Evolutionary conservation across 2,888 invertebrate genomes (phyloP), one percentile per base, ranked within the genome.

Genomic region (Drosophila niveifrons): DNA sequence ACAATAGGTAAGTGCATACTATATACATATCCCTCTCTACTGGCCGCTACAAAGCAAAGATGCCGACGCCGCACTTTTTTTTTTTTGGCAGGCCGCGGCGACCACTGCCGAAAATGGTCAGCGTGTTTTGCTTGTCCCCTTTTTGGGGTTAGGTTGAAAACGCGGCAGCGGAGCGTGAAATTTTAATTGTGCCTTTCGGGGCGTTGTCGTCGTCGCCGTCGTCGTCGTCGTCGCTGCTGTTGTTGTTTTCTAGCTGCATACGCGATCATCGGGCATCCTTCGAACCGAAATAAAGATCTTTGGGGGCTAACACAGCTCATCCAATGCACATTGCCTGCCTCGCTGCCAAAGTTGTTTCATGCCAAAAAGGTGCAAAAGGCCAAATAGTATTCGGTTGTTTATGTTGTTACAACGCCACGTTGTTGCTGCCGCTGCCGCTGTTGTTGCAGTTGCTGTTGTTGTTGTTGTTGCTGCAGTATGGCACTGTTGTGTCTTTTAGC

Each of bases 351-450:
- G 84, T 78, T 78, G 87, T 81, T 80, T 67, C 85, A 77, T 87
- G 84, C 89, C 89, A 81, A 81, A 80, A 88, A 86, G 87, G 85
- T 87, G 84, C 84, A 88, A 85, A 73, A 85, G 85, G 88, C 85
- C 85, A 85, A 85, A 85, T 85, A 86, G 77, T 88, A 82, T 88
- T 86, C 74, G 72, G 74, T 88, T 86, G 88, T 85, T 88, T 88
- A 83, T 88, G 88, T 88, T 85, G 85, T 86, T 88, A 79, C 88
- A 86, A 47, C 75, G 81, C 78, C 72, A 76, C 78, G 71, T 66
- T 73, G 75, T 48, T 69, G 66, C 47, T 73, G 69, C 36, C 2
- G 31, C 31, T 4, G 36, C n/a, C 1, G 11, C 1, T 34, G 34
- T 11, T 10, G 34, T 36, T 34, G 34, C 18, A 23, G 3, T 47